Conservation (phyloP, 2,797 vertebrate genomes). For the Bovichtus variegatus region DNA sequence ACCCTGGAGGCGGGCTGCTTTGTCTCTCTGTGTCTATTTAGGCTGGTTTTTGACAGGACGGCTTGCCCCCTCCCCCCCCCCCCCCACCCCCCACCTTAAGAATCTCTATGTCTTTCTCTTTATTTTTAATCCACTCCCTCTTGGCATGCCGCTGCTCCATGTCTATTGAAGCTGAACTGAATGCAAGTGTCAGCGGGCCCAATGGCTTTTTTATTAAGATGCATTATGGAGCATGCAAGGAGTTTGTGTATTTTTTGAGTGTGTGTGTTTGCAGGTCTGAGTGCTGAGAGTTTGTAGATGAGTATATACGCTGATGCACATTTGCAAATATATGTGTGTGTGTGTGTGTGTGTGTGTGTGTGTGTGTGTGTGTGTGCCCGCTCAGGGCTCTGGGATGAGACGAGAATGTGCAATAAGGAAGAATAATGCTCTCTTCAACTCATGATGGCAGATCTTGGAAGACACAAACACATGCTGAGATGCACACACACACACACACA, state of each 20-base stretch:
- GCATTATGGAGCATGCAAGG: constrained; percentile 67
- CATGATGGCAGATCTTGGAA: constrained; percentile 35
- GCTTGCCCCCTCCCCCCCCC: constrained; percentile 32
- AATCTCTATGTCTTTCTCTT: constrained; percentile 62
- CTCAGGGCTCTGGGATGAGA: constrained; percentile 29
- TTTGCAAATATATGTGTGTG: constrained; percentile 15
- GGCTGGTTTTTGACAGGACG: constrained; percentile 71
- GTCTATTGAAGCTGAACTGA: constrained; percentile 81
- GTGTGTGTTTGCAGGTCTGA: constrained; percentile 37
- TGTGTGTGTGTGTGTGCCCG: constrained; percentile 15
- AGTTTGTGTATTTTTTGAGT: constrained; percentile 47
- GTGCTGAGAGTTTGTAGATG: constrained; percentile 38
- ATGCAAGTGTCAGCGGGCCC: constrained; percentile 75
- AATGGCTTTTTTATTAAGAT: constrained; percentile 76
- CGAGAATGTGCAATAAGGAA: constrained; percentile 25
- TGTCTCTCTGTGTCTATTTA: constrained; percentile 69
- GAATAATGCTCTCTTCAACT: constrained; percentile 42
- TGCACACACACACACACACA: constrained; percentile 8
- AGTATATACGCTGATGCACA: constrained; percentile 33
- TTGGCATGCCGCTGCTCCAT: constrained; percentile 74
- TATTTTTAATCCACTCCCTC: constrained; percentile 80
- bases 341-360: constrained; percentile 21
- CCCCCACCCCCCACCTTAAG: background rate
- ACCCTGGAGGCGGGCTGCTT: constrained; percentile 63
- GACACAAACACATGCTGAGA: constrained; percentile 10